A percentile compares a stretch with the other conserved stretches of the same genome.
These are phyloP conservation scores for Caenorhabditis angaria DNA, from an alignment of 2,888 invertebrate species.

Conservation along the genomic window DNA sequence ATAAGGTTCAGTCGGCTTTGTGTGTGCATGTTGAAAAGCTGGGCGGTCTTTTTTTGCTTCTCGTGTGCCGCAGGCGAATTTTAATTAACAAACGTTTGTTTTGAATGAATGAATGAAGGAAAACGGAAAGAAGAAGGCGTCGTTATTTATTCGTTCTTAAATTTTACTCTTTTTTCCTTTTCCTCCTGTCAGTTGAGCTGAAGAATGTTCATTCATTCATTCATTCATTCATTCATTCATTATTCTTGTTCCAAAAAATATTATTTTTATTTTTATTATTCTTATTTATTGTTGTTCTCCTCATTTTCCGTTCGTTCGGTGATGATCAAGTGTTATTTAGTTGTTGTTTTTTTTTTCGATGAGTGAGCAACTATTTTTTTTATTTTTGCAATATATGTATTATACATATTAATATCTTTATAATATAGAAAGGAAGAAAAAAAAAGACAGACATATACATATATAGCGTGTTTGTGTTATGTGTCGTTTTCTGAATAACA, in stretches of 20 bases:
- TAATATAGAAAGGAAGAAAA: not conserved
- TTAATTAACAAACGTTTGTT: slow-evolving; percentile 43
- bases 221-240: not conserved
- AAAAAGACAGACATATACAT: not conserved
- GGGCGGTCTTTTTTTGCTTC: not conserved
- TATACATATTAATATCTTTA: not conserved
- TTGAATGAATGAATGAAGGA: slow-evolving; percentile 14
- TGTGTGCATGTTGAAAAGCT: not conserved
- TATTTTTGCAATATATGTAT: not conserved
- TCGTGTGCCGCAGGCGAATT: slow-evolving; percentile 10
- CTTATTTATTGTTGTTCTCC: not conserved
- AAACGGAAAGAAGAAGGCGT: slow-evolving; percentile 5
- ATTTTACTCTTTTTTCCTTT: slow-evolving; percentile 6
- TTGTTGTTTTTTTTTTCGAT: no score
- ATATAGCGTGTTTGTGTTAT: slow-evolving; percentile 1
- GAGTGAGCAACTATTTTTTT: no score
- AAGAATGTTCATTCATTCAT: not conserved
- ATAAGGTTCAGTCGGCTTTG: no score
- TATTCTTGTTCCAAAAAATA: not conserved
- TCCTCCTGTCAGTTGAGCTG: not conserved
- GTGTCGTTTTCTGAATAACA: slow-evolving; percentile 4
- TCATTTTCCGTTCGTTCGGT: no score
- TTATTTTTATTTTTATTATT: not conserved
- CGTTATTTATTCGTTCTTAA: slow-evolving; percentile 5
- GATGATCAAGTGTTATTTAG: no score